These are phyloP conservation scores for Epistrophe eligans DNA, from an alignment of 2,888 invertebrate genomes.

Conservation along the genomic window DNA sequence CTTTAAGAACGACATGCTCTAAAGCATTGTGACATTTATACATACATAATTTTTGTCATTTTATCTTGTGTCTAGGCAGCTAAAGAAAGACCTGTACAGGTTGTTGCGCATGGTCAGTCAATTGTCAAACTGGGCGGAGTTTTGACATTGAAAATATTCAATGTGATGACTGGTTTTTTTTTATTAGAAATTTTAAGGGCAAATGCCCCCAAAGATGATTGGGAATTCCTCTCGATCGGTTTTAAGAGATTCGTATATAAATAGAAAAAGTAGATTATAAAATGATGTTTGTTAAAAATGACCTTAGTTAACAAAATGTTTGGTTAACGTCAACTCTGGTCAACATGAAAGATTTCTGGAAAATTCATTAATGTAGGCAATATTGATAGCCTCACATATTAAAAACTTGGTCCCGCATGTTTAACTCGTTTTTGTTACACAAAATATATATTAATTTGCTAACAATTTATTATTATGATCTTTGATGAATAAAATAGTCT, in stretches of 20 bases:
- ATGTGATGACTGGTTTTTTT: slow-evolving; percentile 21
- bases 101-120: slow-evolving; percentile 49
- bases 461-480: no score
- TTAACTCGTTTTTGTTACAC: neutral
- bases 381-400: neutral
- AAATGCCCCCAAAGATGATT: neutral
- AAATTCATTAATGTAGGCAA: neutral
- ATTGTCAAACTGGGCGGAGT: slow-evolving; percentile 34
- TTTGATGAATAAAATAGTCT: no score
- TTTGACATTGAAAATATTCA: slow-evolving; percentile 39
- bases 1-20: slow-evolving; percentile 19
- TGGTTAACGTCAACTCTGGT: neutral
- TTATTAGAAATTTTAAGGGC: slow-evolving; percentile 16
- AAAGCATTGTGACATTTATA: neutral
- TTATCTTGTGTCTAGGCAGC: neutral
- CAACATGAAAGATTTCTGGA: neutral
- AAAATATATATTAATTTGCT: no score
- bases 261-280: neutral
- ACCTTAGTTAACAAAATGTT: neutral
- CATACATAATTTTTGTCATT: neutral
- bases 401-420: neutral
- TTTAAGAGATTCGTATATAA: neutral
- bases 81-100: neutral
- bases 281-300: neutral
- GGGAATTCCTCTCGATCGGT: slow-evolving; percentile 16